Base-by-base conservation (phyloP, 1,140 invertebrate species). In the Ptiloglossa arizonensis region DNA sequence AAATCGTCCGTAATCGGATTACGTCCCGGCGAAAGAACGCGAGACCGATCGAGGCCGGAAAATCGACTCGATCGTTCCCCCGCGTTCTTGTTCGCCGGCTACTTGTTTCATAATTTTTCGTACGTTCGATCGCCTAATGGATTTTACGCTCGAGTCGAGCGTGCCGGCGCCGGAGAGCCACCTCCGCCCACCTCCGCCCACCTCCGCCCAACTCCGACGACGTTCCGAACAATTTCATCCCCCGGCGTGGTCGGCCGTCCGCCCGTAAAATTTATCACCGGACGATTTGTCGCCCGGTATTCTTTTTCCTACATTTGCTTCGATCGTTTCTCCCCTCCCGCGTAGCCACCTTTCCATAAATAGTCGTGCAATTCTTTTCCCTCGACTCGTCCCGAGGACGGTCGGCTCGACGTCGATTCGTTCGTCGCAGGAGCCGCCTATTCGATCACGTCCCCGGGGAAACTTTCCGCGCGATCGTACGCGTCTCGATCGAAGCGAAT, bases 261-360 rank as follows among this genome's bases (percentile, higher is more conserved):
- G 57, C 68, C 44, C n/a, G n/a, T n/a, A 71, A 71, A 70, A 77
- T 77, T 77, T 77, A 77, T 77, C 68, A 71, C 59, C 57, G 68
- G 57, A 71, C 71, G 68, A 77, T 77, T 77, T 77, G 68, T 77
- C 68, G 68, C 56, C 22, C 27, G 35, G 57, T 35, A 54, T 77
- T 63, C 73, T 69, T 76, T 68, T 60, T 60, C 64, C 64, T 69
- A 57, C 66, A 76, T 69, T 76, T 69, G 50, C 73, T 41, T 24
- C 17, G 6, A 24, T 41, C 73, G 46, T 75, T 59, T 59, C 48
- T 27, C n/a, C 27, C 24, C 5, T 24, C 13, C 2, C 54, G 60
- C 27, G 15, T 11, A 11, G n/a, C 50, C 19, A 22, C 54, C 24
- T 17, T 8, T 27, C 54, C 22, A 32, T 38, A 62, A 19, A 32